Conservation (phyloP, 2,113 vertebrate genomes). For the Empidonax alnorum region DNA sequence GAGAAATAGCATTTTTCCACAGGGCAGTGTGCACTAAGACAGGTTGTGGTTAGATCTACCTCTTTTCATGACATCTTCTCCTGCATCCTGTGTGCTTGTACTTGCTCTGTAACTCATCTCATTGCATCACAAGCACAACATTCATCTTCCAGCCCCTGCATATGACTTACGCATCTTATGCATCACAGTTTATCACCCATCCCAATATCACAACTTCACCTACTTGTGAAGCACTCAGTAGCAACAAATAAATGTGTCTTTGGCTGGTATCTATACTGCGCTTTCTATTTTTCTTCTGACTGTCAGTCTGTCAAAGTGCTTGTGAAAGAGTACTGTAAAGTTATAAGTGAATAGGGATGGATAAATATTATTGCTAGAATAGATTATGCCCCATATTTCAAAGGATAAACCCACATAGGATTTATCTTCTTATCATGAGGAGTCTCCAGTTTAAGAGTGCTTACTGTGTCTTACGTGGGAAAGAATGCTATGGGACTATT, state of each 20-base stretch:
- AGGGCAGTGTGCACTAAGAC: too few species aligned
- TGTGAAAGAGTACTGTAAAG: not conserved
- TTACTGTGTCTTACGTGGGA: not conserved
- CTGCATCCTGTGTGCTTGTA: not conserved
- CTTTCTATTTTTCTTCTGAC: not conserved
- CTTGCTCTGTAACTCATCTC: not conserved
- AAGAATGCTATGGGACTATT: not conserved
- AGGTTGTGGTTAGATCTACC: not conserved
- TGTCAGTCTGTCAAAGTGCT: not conserved
- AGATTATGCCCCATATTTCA: not conserved
- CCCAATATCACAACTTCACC: not conserved
- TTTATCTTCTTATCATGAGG: not conserved
- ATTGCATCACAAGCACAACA: not conserved
- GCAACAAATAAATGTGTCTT: not conserved
- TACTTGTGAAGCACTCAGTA: not conserved
- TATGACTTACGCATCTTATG: not conserved
- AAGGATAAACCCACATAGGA: not conserved
- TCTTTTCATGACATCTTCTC: not conserved
- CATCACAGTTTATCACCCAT: not conserved
- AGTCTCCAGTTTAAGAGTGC: not conserved
- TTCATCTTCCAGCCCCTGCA: not conserved
- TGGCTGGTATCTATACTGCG: not conserved
- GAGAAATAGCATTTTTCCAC: not conserved
- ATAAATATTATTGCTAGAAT: not conserved
- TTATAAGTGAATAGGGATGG: not conserved